Conservation (phyloP, 1,140 invertebrate genomes). For the Brachystomella parvula region DNA sequence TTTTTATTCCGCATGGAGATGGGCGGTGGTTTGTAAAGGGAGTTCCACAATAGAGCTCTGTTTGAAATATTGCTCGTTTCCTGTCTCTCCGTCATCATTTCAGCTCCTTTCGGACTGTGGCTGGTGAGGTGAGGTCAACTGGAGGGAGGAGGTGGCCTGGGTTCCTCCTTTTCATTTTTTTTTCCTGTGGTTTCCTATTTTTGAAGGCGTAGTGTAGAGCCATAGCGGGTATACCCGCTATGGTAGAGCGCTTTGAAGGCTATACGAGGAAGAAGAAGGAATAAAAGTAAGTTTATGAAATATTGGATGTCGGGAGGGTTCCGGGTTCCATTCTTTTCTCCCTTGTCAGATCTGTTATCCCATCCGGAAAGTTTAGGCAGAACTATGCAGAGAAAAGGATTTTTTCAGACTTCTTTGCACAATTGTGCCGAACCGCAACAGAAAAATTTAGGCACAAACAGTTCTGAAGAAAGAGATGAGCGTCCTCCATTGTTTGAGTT, state of each 20-base stretch:
- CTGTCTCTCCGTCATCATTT: conserved; percentile 8
- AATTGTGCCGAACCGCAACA: too few relatives aligned
- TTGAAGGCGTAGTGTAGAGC: too few relatives aligned
- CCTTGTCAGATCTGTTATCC: conserved; percentile 11
- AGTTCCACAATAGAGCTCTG: background rate
- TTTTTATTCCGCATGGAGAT: background rate
- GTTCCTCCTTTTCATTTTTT: background rate
- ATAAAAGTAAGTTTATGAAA: conserved; percentile 10
- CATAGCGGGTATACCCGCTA: too few relatives aligned
- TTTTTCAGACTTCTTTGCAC: too few relatives aligned
- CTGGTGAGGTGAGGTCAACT: background rate
- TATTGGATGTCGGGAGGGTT: conserved; percentile 9
- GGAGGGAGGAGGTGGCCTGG: background rate
- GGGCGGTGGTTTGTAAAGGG: background rate
- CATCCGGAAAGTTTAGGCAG: too few relatives aligned
- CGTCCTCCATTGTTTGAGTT: too few relatives aligned
- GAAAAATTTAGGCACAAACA: too few relatives aligned
- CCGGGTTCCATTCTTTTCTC: conserved; percentile 1
- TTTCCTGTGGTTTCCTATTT: background rate
- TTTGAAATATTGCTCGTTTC: conserved; percentile 5
- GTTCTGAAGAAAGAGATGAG: too few relatives aligned
- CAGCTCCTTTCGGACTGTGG: background rate
- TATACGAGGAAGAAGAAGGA: background rate
- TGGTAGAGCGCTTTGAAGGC: too few relatives aligned
- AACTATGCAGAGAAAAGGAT: too few relatives aligned